Evolutionary conservation across 2,113 vertebrate genomes (phyloP), one percentile per base, ranked within the genome.

Genomic region (Hippocampus zosterae): DNA sequence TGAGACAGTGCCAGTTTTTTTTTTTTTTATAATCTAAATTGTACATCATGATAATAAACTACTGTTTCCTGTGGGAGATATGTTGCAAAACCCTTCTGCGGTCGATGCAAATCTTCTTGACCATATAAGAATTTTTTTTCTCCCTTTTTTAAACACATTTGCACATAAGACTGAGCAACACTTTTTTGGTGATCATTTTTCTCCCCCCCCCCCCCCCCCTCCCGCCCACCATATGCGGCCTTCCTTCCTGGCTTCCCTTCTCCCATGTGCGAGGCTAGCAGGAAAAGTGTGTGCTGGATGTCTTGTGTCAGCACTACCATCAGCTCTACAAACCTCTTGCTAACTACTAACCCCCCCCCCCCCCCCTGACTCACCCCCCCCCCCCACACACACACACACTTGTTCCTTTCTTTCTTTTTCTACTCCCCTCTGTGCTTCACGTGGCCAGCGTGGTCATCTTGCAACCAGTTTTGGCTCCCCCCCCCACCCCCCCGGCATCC

Each of bases 251-350:
- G 23, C 44, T 18, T 59, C 46, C 23, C 53, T 59, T n/a, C 61
- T 81, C 77, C 70, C 78, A 52, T 87, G 80, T 90, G 88, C 88
- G 78, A 80, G 71, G 73, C 77, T 75, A 79, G 85, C 87, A 87
- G 84, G 80, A 86, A 85, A 80, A 84, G 72, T 71, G 68, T 77
- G 84, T 55, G 84, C 65, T 77, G 83, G 83, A 84, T 77, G 73
- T 85, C 79, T 82, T 63, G 80, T 82, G 83, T 90, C 87, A 90
- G 87, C 88, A 85, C 66, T 70, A 0, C 85, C 87, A 86, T 89
- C 87, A 88, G 74, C 78, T 74, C 69, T 33, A 52, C 73, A 80
- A 70, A 55, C 42, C 8, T 27, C 75, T 90, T 87, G 83, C 82
- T 72, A 78, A 79, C 84, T 83, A 85, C 87, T 87, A 88, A 84